Base-by-base conservation (phyloP, 2,797 vertebrate species). In the Cuniculus paca region DNA sequence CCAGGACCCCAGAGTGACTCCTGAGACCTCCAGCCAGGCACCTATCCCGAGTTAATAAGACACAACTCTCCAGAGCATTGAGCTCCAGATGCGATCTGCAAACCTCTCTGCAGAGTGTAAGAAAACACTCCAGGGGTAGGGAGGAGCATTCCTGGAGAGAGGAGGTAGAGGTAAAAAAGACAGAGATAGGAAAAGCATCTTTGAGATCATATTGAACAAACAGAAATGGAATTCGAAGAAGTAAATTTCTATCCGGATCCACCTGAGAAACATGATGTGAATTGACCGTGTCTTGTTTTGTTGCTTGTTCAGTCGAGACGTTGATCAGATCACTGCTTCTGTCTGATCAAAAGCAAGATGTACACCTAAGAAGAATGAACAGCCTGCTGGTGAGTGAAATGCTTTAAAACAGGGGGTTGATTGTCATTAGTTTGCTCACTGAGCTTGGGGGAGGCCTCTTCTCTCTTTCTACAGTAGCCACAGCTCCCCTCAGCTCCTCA, bases 321-420 rank as follows among this genome's bases (percentile, higher is more conserved):
- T 92, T 96, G 96, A 97, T 97, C 95, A 90, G 95, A 97, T 96
- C 95, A 85, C 95, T 95, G 97, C 85, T 52, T 90, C 95, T 97
- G 58, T 86, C 92, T 96, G 88, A 96, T 97, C 87, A 79, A 95
- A 95, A 96, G 45, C 56, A 97, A 93, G 90, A 91, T 61, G 79
- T 94, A 82, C 39, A 95, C 42, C n/a, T 60, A 95, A 96, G 96
- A 92, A 96, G 96, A 95, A 92, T 68, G 92, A 95, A 68, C 56
- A 96, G 85, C 28, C 74, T 89, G 78, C 90, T 92, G 81, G 52
- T 75, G 81, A 97, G 85, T 72, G 90, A 94, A 96, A 90, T 90
- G 74, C 36, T 96, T 84, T 60, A 39, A 93, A 95, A 92, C 36
- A 22, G 56, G 42, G 39, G 42, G 77, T 90, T 88, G 88, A 89